A percentile compares a stretch with the other conserved stretches of the same genome.
phyloP scores from a whole-genome alignment of 2,113 vertebrate species.

The Eulemur rufifrons region DNA sequence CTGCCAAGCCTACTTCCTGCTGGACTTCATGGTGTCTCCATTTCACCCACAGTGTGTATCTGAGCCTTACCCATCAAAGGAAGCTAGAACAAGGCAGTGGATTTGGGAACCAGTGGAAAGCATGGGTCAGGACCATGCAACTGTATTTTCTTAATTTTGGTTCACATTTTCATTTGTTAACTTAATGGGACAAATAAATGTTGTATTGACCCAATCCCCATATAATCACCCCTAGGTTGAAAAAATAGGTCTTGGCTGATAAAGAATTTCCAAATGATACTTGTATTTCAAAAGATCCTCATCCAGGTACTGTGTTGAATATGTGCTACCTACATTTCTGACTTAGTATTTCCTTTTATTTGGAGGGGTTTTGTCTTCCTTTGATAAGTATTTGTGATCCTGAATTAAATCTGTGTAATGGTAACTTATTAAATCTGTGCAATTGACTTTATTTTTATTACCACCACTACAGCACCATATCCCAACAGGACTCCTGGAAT shows the following conservation, averaged over 20 bases:
- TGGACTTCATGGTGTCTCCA: neutral
- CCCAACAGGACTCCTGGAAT: neutral
- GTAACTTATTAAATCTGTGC: neutral
- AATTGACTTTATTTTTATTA: neutral
- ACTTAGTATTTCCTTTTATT: neutral
- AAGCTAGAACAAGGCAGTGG: neutral
- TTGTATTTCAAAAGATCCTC: neutral
- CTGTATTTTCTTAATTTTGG: neutral
- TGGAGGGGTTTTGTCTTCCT: neutral
- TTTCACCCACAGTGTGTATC: neutral
- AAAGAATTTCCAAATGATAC: neutral
- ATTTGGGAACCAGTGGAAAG: neutral
- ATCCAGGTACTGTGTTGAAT: neutral
- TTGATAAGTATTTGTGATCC: neutral
- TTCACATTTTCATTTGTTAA: slow-evolving; percentile 13
- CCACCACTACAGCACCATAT: too few species aligned
- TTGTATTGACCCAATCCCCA: neutral
- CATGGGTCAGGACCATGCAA: neutral
- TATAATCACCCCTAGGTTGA: neutral
- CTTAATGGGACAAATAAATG: neutral
- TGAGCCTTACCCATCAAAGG: neutral
- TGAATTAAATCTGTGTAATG: neutral
- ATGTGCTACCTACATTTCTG: neutral
- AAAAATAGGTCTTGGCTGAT: neutral
- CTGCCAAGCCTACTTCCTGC: neutral